Evolutionary conservation across 2,888 invertebrate species (phyloP), one percentile per base, ranked within the genome.

Genomic region (Endomychus coccineus): DNA sequence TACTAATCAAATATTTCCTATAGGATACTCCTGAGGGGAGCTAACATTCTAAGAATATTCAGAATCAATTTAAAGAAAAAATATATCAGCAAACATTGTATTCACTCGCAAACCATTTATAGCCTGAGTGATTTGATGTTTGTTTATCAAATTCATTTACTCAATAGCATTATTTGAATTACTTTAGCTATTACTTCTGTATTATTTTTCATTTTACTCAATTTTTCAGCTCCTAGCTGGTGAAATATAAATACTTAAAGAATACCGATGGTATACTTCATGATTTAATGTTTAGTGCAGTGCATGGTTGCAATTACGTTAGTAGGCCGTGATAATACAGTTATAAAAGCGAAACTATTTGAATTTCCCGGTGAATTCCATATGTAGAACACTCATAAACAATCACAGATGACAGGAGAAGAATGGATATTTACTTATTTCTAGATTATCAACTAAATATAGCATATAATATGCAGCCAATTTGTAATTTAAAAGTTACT

Each of bases 301-400:
- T n/a, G n/a, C n/a, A n/a, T 19, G 21, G 21, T n/a, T 6, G 6
- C 21, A 19, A 7, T 19, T n/a, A n/a, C 6, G 21, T 19, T n/a
- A 19, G 6, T 7, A 19, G 21, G 6, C 21, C 21, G 21, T n/a
- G 21, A n/a, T 7, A 25, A 10, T 7, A 10, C 27, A 25, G 12
- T 25, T 12, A 10, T 7, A 6, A 7, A 10, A 15, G 10, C 4
- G 16, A 4, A 38, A 23, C 22, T 11, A 9, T 55, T 55, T 55
- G 52, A 58, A 58, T 55, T 54, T 44, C 55, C 56, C 56, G 56
- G 54, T 44, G 51, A 44, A 45, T 50, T 40, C 48, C 49, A 44
- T 53, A 55, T 52, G 50, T 52, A 52, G 51, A 49, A 44, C 49
- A 53, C 43, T 59, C 53, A 59, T 61, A 61, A 59, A 61, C 61